Evolutionary conservation across 2,888 invertebrate genomes (phyloP).

Genomic region (Gasteruption jaculator): DNA sequence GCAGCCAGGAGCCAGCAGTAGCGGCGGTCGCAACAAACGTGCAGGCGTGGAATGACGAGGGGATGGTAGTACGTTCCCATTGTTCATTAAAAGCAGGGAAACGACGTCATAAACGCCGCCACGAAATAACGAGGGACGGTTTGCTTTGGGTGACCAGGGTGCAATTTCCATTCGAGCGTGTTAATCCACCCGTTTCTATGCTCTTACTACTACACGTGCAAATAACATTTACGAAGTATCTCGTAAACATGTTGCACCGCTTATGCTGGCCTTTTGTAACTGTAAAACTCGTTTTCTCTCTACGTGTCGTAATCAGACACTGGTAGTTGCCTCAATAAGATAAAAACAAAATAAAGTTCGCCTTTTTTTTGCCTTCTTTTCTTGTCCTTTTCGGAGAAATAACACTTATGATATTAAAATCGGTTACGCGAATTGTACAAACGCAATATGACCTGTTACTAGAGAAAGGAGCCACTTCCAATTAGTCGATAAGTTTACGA

Average conservation of each 20-base stretch:
- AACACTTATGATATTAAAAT: too few relatives aligned
- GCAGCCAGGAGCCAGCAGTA: slow-evolving; percentile 7
- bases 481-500: too few relatives aligned
- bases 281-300: slow-evolving; percentile 43
- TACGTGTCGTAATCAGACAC: too few relatives aligned
- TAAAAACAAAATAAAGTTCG: too few relatives aligned
- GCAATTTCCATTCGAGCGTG: slow-evolving; percentile 46
- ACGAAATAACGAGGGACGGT: slow-evolving; percentile 29
- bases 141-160: slow-evolving; percentile 26
- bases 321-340: too few relatives aligned
- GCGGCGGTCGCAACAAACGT: slow-evolving; percentile 12
- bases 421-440: too few relatives aligned
- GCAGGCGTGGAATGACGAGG: slow-evolving; percentile 19
- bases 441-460: too few relatives aligned
- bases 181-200: too few relatives aligned
- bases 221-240: slow-evolving; percentile 32
- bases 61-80: slow-evolving; percentile 22
- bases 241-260: slow-evolving; percentile 39
- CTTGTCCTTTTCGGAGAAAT: too few relatives aligned
- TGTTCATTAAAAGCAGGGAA: slow-evolving; percentile 38
- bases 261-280: too few relatives aligned
- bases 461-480: too few relatives aligned
- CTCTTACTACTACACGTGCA: slow-evolving; percentile 32
- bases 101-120: slow-evolving; percentile 38
- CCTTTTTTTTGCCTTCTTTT: neutral